Conservation (phyloP, 2,113 vertebrate genomes). For the Vidua macroura region DNA sequence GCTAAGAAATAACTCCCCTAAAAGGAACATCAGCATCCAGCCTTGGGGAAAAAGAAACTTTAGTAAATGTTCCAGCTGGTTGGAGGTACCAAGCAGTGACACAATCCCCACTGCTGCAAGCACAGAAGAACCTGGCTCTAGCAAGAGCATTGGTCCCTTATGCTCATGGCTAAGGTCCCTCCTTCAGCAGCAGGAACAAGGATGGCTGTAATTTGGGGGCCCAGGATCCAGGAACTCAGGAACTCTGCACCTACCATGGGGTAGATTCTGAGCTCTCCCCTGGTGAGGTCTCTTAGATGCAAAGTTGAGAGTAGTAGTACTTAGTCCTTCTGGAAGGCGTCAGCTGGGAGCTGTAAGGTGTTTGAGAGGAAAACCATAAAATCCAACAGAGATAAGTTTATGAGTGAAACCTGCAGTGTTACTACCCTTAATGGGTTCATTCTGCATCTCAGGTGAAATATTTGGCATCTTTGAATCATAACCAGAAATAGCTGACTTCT, state of each 20-base stretch:
- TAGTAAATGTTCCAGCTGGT: background rate
- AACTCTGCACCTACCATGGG: background rate
- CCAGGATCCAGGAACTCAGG: background rate
- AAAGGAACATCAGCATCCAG: background rate
- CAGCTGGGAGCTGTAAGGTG: background rate
- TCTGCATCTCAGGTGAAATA: background rate
- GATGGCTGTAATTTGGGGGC: background rate
- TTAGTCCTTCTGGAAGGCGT: background rate
- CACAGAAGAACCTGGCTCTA: background rate
- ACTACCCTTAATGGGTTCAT: background rate
- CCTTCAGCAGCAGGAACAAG: background rate
- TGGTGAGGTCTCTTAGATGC: background rate
- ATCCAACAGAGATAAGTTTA: background rate
- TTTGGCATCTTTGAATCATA: background rate
- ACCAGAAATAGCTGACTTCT: background rate
- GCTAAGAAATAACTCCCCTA: background rate
- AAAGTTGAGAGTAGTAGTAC: background rate
- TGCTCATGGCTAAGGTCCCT: background rate
- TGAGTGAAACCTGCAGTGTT: background rate
- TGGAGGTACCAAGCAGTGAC: background rate
- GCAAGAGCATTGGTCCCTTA: background rate
- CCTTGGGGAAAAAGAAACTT: background rate
- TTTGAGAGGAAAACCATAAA: background rate
- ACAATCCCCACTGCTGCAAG: fast-evolving
- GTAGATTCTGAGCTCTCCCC: background rate